Base-by-base conservation (phyloP, 2,113 vertebrate genomes). In the Silurus asotus region DNA sequence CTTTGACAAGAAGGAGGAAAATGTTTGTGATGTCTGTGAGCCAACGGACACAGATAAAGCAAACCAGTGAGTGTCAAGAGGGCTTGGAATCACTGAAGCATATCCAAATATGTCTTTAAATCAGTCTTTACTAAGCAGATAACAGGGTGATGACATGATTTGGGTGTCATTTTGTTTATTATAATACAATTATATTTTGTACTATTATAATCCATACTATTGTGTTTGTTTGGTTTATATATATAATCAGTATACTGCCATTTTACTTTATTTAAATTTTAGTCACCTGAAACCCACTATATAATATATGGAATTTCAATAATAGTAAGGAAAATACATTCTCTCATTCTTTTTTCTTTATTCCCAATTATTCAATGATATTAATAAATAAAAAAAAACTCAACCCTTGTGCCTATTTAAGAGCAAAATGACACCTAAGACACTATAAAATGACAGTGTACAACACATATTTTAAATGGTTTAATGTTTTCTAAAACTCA, bases 11-110 rank as follows among this genome's bases (percentile, higher is more conserved):
- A 72, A 69, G 6, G 48, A 84, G 23, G 76, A 25, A 37, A 61
- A 67, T 6, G 61, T 28, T 85, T 75, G 85, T 82, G 85, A 88
- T n/a, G 72, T 55, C 20, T 85, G 11, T 75, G 87, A 87, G n/a
- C 59, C 45, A 23, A 67, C 58, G 10, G 74, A 84, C 19, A 78
- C 61, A 82, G 86, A 88, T 19, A 90, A 88, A 84, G 61, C 23
- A 75, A 56, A 37, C 72, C 86, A 86, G 8, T 55, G 7, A 82
- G 90, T 55, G 61, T 20, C 17, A 59, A 49, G 13, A 25, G 74
- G 25, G 58, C 59, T 49, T 20, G 14, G 53, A 76, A 58, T 72
- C 65, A 77, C 23, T 13, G 15, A 62, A 74, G 6, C 23, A 45
- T 13, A 83, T 25, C 19, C 53, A 9, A 67, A 64, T 72, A 70